A percentile compares a stretch with the other conserved stretches of the same genome.
phyloP scores from a whole-genome alignment of 2,888 invertebrate species.

The Philhelius pedissequus region DNA sequence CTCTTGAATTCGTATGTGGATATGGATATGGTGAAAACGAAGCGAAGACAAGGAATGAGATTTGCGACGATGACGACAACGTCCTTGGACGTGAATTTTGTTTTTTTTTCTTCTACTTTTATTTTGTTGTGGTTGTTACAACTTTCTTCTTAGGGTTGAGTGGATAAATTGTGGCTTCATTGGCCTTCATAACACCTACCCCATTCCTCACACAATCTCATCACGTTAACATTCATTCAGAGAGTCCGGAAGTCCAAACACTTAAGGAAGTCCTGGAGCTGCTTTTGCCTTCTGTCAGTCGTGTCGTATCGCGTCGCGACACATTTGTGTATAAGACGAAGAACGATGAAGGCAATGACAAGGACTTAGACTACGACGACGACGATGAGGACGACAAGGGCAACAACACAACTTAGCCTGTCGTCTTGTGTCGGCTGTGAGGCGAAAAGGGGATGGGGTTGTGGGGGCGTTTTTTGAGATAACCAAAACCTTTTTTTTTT shows the following conservation, averaged over 20 bases:
- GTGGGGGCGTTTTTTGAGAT: slow-evolving; percentile 32
- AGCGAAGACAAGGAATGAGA: slow-evolving; percentile 41
- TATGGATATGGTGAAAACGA: slow-evolving; percentile 4
- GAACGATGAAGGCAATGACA: slow-evolving; percentile 40
- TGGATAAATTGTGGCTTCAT: slow-evolving; percentile 60
- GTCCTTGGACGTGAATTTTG: slow-evolving; percentile 57
- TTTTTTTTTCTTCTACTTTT: slow-evolving; percentile 24
- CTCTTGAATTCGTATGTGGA: slow-evolving; percentile 39
- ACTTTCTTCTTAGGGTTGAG: slow-evolving; percentile 48
- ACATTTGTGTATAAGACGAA: slow-evolving; percentile 47
- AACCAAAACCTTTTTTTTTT: slow-evolving; percentile 66
- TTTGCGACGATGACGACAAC: too few relatives aligned
- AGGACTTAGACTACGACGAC: slow-evolving; percentile 4
- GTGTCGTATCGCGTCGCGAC: slow-evolving; percentile 45
- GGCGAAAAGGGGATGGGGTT: background rate
- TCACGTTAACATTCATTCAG: slow-evolving; percentile 38
- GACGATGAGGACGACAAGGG: slow-evolving; percentile 7
- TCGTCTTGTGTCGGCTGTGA: slow-evolving; percentile 5
- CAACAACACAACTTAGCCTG: background rate
- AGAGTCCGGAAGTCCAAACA: slow-evolving; percentile 68
- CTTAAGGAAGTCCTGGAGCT: slow-evolving; percentile 66
- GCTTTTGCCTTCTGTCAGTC: slow-evolving; percentile 13
- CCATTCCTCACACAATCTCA: background rate
- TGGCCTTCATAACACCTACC: slow-evolving; percentile 45
- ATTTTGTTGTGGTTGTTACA: slow-evolving; percentile 1